Percentiles rank a stretch among this genome's conserved stretches.
Conservation (phyloP, 1,140 invertebrate species). For the Drosophila ananassae region DNA sequence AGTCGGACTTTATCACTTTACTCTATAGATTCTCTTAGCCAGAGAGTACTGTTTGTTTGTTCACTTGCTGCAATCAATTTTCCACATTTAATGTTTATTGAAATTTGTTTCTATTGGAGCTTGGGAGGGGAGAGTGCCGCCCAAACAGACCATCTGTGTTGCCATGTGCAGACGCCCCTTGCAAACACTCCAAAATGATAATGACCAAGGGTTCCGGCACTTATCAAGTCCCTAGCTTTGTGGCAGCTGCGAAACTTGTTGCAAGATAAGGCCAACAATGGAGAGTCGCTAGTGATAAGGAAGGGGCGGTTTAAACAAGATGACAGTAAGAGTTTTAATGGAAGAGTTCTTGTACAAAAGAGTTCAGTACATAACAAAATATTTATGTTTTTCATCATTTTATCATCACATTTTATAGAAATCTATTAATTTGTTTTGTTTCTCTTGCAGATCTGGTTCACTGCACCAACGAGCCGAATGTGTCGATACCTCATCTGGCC, state of each 20-base stretch:
- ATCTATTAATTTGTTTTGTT: neutral
- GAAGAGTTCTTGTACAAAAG: neutral
- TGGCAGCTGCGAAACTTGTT: constrained; percentile 2
- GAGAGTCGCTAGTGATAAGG: constrained; percentile 22
- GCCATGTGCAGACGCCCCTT: constrained; percentile 36
- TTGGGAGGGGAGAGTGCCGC: neutral
- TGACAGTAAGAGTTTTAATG: constrained; percentile 8
- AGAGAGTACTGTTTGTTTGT: neutral
- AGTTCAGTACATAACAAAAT: no score
- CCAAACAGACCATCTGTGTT: constrained; percentile 29
- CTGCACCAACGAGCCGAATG: constrained; percentile 99
- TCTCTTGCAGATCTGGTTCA: constrained; percentile 95
- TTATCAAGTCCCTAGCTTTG: neutral
- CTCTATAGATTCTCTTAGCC: neutral
- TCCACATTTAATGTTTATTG: constrained; percentile 28
- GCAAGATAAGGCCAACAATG: constrained; percentile 23
- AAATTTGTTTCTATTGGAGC: constrained; percentile 13
- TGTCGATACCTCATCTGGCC: constrained; percentile 99
- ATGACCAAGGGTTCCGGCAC: neutral
- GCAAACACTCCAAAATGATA: constrained; percentile 1
- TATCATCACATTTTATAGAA: no score
- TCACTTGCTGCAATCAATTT: constrained; percentile 38
- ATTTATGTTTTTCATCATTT: no score
- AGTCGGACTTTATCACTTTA: no score
- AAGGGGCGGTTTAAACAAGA: constrained; percentile 11